Evolutionary conservation across 2,797 vertebrate genomes (phyloP).

Genomic region (Hephaestus fuliginosus): DNA sequence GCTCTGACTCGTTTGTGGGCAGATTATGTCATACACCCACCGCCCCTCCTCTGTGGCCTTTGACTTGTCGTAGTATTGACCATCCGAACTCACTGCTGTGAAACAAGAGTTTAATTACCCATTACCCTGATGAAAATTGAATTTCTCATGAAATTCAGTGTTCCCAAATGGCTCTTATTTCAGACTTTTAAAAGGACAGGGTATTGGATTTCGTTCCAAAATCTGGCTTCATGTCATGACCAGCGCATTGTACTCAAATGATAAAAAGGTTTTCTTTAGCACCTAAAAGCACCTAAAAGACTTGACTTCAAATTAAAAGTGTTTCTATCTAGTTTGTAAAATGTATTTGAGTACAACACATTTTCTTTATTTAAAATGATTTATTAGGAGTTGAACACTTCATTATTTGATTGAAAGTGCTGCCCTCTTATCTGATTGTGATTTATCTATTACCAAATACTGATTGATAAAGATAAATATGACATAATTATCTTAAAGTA

Average conservation of each 20-base stretch:
- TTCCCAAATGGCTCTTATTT: slow-evolving; percentile 31
- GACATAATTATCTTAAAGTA: not conserved
- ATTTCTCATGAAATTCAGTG: slow-evolving; percentile 23
- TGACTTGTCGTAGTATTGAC: slow-evolving; percentile 50
- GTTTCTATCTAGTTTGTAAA: not conserved
- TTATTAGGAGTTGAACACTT: no score
- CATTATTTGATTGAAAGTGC: no score
- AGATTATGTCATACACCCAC: slow-evolving; percentile 34
- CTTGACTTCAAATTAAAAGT: not conserved
- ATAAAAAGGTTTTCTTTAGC: not conserved
- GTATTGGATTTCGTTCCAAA: slow-evolving; percentile 32
- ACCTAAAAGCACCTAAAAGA: not conserved
- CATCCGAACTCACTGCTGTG: slow-evolving; percentile 31
- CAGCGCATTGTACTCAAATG: not conserved
- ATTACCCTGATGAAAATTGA: slow-evolving; percentile 48
- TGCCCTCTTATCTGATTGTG: no score
- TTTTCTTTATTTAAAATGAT: not conserved
- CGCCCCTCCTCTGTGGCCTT: slow-evolving; percentile 38
- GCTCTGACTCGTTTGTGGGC: slow-evolving; percentile 40
- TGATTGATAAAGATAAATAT: not conserved
- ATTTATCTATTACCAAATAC: no score
- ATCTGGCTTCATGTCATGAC: slow-evolving; percentile 8
- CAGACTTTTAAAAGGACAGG: slow-evolving; percentile 8
- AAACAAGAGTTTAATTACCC: slow-evolving; percentile 61
- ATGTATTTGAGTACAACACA: not conserved